phyloP scores from a whole-genome alignment of 2,113 vertebrate species.

The Gnathonemus longibarbis region DNA sequence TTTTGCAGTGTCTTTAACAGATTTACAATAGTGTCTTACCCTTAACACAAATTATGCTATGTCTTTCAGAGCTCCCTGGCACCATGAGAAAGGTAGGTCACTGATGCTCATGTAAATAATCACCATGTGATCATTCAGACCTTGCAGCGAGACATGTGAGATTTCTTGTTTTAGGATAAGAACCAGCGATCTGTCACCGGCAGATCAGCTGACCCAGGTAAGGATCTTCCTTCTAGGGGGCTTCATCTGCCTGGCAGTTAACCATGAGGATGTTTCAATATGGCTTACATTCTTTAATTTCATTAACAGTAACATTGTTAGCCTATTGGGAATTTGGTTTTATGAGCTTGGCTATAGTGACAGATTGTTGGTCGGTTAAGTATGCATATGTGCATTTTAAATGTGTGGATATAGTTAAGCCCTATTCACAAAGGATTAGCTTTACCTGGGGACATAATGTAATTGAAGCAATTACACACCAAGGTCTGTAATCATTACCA shows the following conservation, averaged over 20 bases:
- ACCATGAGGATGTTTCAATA: neutral
- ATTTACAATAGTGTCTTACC: constrained; percentile 11
- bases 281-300: neutral
- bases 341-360: neutral
- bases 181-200: constrained; percentile 29
- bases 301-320: neutral
- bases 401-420: neutral
- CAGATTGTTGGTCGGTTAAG: neutral
- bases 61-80: constrained; percentile 43
- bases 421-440: too few species aligned
- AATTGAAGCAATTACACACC: too few species aligned
- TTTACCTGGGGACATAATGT: too few species aligned
- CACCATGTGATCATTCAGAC: neutral
- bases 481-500: neutral
- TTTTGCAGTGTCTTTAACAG: constrained; percentile 31
- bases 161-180: constrained; percentile 38
- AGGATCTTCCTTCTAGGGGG: neutral
- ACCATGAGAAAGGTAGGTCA: constrained; percentile 45
- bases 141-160: neutral
- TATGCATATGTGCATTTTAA: neutral
- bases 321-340: neutral
- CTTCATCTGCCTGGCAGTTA: neutral
- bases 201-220: constrained; percentile 46
- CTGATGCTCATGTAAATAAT: neutral
- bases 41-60: neutral